Percentiles rank a stretch among this genome's conserved stretches.
phyloP scores from a whole-genome alignment of 2,888 invertebrate genomes.

The Rhagophthalmus giganteus region DNA sequence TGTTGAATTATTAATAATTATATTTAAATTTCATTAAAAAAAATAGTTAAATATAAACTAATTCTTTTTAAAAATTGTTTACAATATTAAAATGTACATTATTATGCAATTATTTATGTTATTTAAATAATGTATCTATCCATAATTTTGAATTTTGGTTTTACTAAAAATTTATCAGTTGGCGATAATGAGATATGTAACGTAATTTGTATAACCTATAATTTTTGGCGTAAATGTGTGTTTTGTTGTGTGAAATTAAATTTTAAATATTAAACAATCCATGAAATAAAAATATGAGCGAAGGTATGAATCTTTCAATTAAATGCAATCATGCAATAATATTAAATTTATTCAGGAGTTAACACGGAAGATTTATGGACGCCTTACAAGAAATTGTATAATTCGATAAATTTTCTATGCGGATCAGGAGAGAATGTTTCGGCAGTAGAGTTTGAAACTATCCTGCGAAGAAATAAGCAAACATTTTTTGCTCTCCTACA shows the following conservation, averaged over 20 bases:
- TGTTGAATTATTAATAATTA: too few relatives aligned
- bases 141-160: too few relatives aligned
- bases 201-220: too few relatives aligned
- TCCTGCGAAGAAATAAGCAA: conserved; percentile 79
- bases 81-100: too few relatives aligned
- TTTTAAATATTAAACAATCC: too few relatives aligned
- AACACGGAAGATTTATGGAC: conserved; percentile 80
- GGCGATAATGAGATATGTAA: too few relatives aligned
- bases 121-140: too few relatives aligned
- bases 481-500: conserved; percentile 82
- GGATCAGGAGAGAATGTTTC: conserved; percentile 60
- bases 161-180: too few relatives aligned
- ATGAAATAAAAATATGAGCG: conserved; percentile 4
- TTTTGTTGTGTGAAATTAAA: conserved; percentile 1
- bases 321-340: neutral
- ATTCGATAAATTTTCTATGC: conserved; percentile 69
- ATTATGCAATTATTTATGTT: too few relatives aligned
- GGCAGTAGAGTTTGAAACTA: conserved; percentile 73
- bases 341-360: conserved; percentile 25
- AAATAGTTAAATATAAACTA: too few relatives aligned
- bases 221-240: neutral
- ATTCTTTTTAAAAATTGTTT: too few relatives aligned
- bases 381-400: conserved; percentile 76
- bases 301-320: conserved; percentile 1
- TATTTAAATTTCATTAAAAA: too few relatives aligned